Evolutionary conservation across 2,888 invertebrate genomes (phyloP).

Genomic region (Leptarthrus brevirostris): DNA sequence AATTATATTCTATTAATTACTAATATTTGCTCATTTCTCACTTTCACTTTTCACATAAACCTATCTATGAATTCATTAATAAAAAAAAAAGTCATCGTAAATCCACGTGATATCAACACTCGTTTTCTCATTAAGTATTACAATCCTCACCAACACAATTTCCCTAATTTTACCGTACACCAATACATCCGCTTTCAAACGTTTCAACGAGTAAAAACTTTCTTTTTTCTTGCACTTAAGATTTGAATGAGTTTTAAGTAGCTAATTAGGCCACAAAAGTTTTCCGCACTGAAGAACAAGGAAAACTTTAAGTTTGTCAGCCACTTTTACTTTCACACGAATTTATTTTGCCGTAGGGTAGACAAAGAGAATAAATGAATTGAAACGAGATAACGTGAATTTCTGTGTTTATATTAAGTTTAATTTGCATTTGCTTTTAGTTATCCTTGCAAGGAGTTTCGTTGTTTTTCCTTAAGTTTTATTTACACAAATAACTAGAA

Average conservation of each 20-base stretch:
- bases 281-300: background rate
- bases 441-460: background rate
- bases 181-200: background rate
- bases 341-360: background rate
- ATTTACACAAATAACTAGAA: background rate
- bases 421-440: background rate
- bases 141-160: background rate
- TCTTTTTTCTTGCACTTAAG: background rate
- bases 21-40: too few species aligned
- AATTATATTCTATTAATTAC: too few species aligned
- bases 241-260: conserved; percentile 25
- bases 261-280: conserved; percentile 37
- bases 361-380: background rate
- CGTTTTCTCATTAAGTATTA: background rate
- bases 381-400: background rate
- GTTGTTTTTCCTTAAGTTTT: background rate
- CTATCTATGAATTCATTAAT: background rate
- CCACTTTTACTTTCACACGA: conserved; percentile 41
- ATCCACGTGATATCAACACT: conserved; percentile 5
- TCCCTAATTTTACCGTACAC: background rate
- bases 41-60: background rate
- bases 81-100: background rate
- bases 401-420: background rate
- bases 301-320: conserved; percentile 24
- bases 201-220: background rate